These are phyloP conservation scores for Calycopis cecrops DNA, from an alignment of 1,140 invertebrate species.

Conservation along the genomic window DNA sequence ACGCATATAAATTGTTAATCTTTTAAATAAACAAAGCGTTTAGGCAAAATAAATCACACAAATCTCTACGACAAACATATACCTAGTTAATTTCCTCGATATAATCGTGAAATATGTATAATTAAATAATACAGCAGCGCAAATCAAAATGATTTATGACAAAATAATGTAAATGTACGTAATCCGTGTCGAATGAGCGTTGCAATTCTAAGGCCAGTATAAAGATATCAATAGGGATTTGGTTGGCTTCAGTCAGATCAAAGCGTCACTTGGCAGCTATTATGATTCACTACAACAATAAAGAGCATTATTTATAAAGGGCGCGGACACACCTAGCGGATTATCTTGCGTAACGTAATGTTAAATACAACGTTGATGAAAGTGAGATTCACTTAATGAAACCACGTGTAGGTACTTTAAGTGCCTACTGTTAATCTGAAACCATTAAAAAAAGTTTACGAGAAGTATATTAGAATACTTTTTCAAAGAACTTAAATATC, in stretches of 20 bases:
- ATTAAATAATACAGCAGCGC: constrained; percentile 29
- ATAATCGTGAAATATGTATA: constrained; percentile 40
- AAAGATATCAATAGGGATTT: constrained; percentile 59
- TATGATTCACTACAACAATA: constrained; percentile 25
- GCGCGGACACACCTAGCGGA: too few species aligned
- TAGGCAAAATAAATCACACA: too few species aligned
- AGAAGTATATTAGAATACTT: too few species aligned
- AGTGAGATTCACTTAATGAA: too few species aligned
- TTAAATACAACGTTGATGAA: constrained; percentile 1
- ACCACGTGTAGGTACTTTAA: too few species aligned
- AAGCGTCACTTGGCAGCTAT: constrained; percentile 46
- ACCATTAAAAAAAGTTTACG: too few species aligned
- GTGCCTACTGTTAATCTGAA: too few species aligned
- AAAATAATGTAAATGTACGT: constrained; percentile 39
- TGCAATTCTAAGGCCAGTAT: constrained; percentile 25
- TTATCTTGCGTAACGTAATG: too few species aligned
- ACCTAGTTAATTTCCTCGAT: constrained; percentile 11
- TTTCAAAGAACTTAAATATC: too few species aligned
- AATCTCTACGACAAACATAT: background rate
- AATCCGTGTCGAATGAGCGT: constrained; percentile 31
- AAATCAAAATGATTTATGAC: constrained; percentile 38
- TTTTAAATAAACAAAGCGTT: too few species aligned
- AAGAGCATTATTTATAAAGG: constrained; percentile 14
- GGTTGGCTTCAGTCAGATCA: constrained; percentile 44
- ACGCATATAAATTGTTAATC: too few species aligned